These are phyloP conservation scores for Oreochromis aureus DNA, from an alignment of 2,113 vertebrate species.

Conservation along the genomic window DNA sequence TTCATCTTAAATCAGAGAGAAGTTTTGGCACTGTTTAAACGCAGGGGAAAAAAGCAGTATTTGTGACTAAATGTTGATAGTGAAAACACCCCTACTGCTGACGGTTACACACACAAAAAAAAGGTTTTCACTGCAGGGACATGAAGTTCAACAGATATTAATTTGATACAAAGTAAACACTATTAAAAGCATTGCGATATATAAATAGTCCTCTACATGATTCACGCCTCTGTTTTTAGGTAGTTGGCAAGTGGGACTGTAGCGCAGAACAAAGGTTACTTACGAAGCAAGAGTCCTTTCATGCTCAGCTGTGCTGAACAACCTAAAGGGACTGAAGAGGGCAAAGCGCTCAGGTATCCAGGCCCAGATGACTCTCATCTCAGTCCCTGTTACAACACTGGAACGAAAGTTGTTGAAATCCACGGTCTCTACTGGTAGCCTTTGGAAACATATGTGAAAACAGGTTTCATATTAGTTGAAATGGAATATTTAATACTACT, in stretches of 20 bases:
- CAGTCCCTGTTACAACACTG: slow-evolving; percentile 72
- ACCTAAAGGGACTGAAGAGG: slow-evolving; percentile 74
- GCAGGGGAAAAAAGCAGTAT: neutral
- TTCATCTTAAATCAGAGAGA: neutral
- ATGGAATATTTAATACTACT: neutral
- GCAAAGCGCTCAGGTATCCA: slow-evolving; percentile 88
- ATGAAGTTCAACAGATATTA: no score
- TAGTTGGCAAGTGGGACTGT: neutral
- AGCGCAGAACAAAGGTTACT: neutral
- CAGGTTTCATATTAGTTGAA: neutral
- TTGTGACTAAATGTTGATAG: slow-evolving; percentile 27
- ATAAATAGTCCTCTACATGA: neutral
- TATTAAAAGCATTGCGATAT: neutral
- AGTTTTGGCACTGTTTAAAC: neutral
- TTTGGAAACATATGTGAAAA: slow-evolving; percentile 9
- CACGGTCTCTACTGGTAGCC: slow-evolving; percentile 73
- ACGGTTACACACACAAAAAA: neutral
- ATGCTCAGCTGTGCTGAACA: slow-evolving; percentile 76
- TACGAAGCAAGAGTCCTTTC: slow-evolving; percentile 78
- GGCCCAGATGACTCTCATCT: slow-evolving; percentile 85
- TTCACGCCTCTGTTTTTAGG: neutral
- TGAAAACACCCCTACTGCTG: slow-evolving; percentile 17
- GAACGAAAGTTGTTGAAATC: slow-evolving; percentile 77
- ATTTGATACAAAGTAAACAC: neutral
- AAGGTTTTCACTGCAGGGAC: neutral